A percentile compares a stretch with the other conserved stretches of the same genome.
Evolutionary conservation across 2,797 vertebrate genomes (phyloP).

Genomic region (Microtus californicus): DNA sequence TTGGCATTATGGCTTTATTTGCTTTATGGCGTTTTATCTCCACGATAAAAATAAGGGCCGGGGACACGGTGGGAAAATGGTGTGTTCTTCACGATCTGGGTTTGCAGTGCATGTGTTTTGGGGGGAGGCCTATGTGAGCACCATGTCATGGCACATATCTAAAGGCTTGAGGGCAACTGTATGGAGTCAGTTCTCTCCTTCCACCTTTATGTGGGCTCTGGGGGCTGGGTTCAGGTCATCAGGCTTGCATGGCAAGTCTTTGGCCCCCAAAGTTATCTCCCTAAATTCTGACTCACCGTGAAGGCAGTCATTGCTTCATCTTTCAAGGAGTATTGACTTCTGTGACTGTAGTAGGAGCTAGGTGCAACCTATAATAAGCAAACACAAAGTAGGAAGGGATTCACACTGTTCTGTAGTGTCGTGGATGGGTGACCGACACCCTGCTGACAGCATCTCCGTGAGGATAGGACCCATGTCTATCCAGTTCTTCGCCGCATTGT

Average conservation of each 20-base stretch:
- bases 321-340: background rate
- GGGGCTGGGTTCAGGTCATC: too few species aligned
- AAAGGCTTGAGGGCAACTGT: background rate
- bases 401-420: background rate
- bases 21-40: conserved; percentile 9
- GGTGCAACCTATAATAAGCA: background rate
- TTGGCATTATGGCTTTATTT: background rate
- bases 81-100: background rate
- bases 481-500: background rate
- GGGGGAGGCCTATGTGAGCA: background rate
- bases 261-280: background rate
- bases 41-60: background rate
- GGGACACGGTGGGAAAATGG: background rate
- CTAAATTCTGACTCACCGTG: background rate
- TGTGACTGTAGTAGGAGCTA: background rate
- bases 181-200: background rate
- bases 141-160: background rate
- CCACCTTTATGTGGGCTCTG: background rate
- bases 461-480: background rate
- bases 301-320: background rate
- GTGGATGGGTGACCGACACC: background rate
- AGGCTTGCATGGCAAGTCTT: background rate
- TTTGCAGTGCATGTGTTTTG: background rate
- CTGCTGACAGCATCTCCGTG: rapidly evolving
- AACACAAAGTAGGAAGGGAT: background rate